These are phyloP conservation scores for Acanthis flammea DNA, from an alignment of 2,797 vertebrate genomes.

Conservation along the genomic window DNA sequence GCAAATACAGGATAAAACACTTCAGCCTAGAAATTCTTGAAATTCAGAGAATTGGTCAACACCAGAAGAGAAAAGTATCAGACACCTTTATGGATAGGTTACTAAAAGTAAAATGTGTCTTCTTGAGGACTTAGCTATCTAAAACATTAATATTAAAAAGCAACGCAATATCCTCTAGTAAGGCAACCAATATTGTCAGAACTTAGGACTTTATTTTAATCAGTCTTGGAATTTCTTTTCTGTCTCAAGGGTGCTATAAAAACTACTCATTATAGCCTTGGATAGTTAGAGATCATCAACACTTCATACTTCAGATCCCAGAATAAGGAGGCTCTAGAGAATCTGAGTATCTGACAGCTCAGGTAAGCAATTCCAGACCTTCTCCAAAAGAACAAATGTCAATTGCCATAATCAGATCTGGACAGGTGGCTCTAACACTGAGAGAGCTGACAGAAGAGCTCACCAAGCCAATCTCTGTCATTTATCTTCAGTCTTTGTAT, in stretches of 20 bases:
- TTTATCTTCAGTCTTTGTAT: not conserved
- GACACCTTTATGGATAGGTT: not conserved
- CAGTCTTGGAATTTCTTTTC: not conserved
- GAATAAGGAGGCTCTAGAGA: not conserved
- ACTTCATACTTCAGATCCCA: not conserved
- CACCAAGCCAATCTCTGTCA: not conserved
- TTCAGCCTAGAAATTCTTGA: not conserved
- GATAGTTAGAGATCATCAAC: not conserved
- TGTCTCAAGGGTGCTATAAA: not conserved
- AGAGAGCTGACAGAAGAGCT: not conserved
- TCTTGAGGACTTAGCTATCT: not conserved
- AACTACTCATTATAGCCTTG: not conserved
- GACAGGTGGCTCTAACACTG: not conserved
- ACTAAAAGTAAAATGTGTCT: not conserved
- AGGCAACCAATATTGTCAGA: not conserved
- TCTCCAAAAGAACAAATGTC: not conserved
- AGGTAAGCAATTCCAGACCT: not conserved
- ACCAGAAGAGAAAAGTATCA: not conserved
- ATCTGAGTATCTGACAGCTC: not conserved
- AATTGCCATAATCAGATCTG: not conserved
- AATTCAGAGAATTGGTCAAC: not conserved
- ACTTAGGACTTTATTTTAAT: not conserved
- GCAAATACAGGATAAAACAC: not conserved
- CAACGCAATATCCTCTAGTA: not conserved
- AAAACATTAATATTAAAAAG: not conserved